A percentile compares a stretch with the other conserved stretches of the same genome.
Conservation (phyloP, 1,140 invertebrate genomes). For the Sinonovacula constricta region DNA sequence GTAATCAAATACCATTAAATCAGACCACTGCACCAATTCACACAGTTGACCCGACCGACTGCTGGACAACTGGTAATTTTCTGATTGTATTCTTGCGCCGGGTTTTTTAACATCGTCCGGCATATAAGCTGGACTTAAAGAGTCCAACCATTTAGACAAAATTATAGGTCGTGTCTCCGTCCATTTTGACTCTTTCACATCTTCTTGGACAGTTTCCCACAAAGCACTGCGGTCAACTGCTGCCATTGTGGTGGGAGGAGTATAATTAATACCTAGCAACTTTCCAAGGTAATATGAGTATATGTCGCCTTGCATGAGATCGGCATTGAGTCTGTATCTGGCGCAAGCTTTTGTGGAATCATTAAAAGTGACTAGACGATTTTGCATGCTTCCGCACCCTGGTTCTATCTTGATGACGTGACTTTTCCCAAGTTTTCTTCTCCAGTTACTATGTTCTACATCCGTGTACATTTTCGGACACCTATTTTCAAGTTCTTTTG, state of each 20-base stretch:
- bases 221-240: constrained; percentile 84
- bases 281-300: constrained; percentile 90
- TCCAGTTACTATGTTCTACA: constrained; percentile 83
- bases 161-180: constrained; percentile 80
- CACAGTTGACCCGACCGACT: constrained; percentile 79
- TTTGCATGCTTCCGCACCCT: constrained; percentile 93
- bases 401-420: constrained; percentile 85
- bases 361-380: constrained; percentile 87
- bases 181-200: constrained; percentile 86
- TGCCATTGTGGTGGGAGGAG: constrained; percentile 87
- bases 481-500: constrained; percentile 83
- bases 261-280: constrained; percentile 85
- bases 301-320: constrained; percentile 93
- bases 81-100: constrained; percentile 27
- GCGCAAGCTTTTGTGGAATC: constrained; percentile 87
- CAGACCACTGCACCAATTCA: constrained; percentile 93
- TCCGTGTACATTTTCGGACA: constrained; percentile 86
- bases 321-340: constrained; percentile 91
- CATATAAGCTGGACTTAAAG: constrained; percentile 83
- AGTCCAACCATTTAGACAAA: constrained; percentile 85
- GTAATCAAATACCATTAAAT: constrained; percentile 93
- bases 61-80: constrained; percentile 61
- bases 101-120: constrained; percentile 81
- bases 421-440: constrained; percentile 82
- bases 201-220: constrained; percentile 84